phyloP scores from a whole-genome alignment of 2,113 vertebrate species.

The Turnix velox region DNA sequence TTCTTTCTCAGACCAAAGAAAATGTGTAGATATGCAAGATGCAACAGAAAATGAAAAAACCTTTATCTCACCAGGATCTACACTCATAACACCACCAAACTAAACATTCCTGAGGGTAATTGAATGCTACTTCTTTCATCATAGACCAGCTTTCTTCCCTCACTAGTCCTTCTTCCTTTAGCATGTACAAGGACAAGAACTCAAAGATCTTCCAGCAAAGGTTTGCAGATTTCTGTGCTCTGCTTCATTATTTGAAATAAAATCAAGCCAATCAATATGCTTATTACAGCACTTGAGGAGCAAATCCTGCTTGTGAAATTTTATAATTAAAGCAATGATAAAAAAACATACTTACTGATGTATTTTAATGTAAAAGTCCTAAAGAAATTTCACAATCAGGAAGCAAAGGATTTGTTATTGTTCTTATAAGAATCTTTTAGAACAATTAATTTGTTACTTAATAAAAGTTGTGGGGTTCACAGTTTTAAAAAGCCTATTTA shows the following conservation, averaged over 20 bases:
- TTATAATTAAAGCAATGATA: not conserved
- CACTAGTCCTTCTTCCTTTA: not conserved
- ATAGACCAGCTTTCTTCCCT: not conserved
- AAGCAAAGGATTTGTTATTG: not conserved
- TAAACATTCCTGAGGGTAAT: not conserved
- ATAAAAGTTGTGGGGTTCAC: not conserved
- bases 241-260: not conserved
- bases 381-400: not conserved
- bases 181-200: not conserved
- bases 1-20: slow-evolving; percentile 24
- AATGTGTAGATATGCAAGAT: not conserved
- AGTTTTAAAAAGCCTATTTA: not conserved
- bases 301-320: not conserved
- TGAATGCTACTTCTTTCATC: not conserved
- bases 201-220: not conserved
- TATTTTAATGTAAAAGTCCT: not conserved
- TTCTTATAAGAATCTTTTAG: not conserved
- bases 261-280: not conserved
- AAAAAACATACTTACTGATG: not conserved
- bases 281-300: not conserved
- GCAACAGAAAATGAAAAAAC: not conserved
- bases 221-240: not conserved
- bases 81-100: not conserved
- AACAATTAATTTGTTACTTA: not conserved
- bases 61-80: not conserved